Conservation (phyloP, 1,140 invertebrate genomes). For the Rhopalosiphum padi region DNA sequence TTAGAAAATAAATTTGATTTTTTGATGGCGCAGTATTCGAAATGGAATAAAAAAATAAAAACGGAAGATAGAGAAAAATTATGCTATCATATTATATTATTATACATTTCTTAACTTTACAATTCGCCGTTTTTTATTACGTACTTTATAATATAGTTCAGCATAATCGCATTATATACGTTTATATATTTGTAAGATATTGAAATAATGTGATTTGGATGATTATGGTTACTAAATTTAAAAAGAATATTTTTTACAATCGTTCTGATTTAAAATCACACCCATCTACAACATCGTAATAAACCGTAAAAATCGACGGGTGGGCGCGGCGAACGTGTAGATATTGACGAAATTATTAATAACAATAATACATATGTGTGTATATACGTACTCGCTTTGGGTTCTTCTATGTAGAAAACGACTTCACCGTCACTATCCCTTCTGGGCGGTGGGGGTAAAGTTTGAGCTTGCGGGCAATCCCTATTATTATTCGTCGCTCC, state of each 20-base stretch:
- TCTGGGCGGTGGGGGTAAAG: constrained; percentile 60
- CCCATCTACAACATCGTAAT: not conserved
- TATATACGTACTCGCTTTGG: constrained; percentile 67
- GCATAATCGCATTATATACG: too few species aligned
- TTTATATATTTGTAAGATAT: not conserved
- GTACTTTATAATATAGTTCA: too few species aligned
- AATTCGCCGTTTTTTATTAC: not conserved
- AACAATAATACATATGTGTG: not conserved
- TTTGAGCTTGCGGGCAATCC: constrained; percentile 58
- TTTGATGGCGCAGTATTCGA: not conserved
- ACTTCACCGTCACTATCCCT: constrained; percentile 73
- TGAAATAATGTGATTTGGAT: too few species aligned
- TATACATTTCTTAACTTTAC: not conserved
- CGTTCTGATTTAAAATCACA: not conserved
- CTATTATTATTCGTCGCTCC: constrained; percentile 58
- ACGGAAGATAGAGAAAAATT: not conserved
- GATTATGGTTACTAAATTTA: too few species aligned
- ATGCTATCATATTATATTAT: not conserved
- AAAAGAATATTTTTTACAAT: too few species aligned
- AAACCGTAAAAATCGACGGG: not conserved
- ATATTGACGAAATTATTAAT: too few species aligned
- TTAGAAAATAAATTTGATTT: not conserved
- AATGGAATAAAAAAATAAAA: not conserved
- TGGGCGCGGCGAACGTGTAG: not conserved
- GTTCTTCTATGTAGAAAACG: constrained; percentile 76